phyloP scores from a whole-genome alignment of 2,888 invertebrate species.

The Neoscelio sp. region DNA sequence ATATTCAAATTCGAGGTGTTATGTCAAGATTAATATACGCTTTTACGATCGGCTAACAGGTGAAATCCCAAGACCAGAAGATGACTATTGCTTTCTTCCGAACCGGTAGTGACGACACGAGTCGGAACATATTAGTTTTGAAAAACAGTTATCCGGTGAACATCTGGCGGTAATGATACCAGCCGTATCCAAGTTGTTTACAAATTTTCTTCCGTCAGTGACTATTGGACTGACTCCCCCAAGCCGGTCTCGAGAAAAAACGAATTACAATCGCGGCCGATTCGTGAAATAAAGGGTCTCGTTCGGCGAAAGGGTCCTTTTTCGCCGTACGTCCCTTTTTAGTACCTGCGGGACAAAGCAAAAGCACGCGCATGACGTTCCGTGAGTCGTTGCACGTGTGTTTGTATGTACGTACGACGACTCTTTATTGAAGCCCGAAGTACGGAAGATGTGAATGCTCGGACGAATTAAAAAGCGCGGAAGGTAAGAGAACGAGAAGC shows the following conservation, averaged over 20 bases:
- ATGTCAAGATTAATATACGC: constrained; percentile 38
- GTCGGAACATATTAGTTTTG: too few relatives aligned
- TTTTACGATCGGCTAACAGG: constrained; percentile 37
- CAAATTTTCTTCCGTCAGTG: constrained; percentile 13
- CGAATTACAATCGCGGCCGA: constrained; percentile 48
- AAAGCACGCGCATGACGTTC: constrained; percentile 44
- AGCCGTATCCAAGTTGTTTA: constrained; percentile 18
- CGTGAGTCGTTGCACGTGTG: constrained; percentile 42
- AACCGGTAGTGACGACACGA: too few relatives aligned
- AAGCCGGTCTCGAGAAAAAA: constrained; percentile 24
- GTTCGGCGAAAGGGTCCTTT: constrained; percentile 54
- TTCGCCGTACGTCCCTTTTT: constrained; percentile 28
- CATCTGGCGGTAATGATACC: background rate
- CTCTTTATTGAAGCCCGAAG: constrained; percentile 79
- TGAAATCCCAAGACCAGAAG: constrained; percentile 37
- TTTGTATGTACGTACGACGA: constrained; percentile 67
- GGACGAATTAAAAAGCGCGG: constrained; percentile 80
- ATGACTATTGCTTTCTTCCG: constrained; percentile 27
- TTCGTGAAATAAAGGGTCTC: constrained; percentile 47
- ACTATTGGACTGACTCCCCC: constrained; percentile 36
- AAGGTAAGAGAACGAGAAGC: constrained; percentile 43
- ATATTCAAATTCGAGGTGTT: constrained; percentile 6
- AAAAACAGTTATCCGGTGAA: background rate
- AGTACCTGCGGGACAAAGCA: constrained; percentile 54
- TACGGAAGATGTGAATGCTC: constrained; percentile 80